These are phyloP conservation scores for Sinocyclocheilus anophthalmus DNA, from an alignment of 2,113 vertebrate species.

Conservation along the genomic window DNA sequence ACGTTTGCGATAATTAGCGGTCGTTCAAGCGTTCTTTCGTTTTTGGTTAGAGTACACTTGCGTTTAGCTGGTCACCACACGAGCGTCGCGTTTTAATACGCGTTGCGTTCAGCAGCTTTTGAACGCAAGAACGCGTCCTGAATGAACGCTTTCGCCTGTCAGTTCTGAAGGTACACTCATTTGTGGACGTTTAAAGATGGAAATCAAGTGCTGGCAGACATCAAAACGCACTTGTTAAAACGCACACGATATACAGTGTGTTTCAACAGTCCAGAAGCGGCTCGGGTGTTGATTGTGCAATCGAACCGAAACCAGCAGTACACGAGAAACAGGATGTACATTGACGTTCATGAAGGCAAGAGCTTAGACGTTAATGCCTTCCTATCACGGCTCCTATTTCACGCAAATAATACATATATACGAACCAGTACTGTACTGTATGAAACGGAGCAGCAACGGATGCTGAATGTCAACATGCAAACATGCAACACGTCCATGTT, in stretches of 20 bases:
- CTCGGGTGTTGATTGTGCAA: not conserved
- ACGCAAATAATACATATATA: not conserved
- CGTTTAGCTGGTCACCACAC: not conserved
- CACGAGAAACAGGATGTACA: constrained; percentile 16
- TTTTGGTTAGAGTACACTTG: not conserved
- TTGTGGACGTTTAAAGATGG: not conserved
- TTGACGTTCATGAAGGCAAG: not conserved
- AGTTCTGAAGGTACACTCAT: not conserved
- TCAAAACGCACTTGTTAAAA: constrained; percentile 13
- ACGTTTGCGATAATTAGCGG: too few species aligned
- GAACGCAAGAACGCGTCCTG: not conserved
- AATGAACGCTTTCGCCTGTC: not conserved
- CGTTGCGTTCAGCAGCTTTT: not conserved
- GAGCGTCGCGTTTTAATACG: not conserved
- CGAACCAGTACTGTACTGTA: not conserved
- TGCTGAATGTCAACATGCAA: constrained; percentile 13
- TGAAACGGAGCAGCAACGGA: not conserved
- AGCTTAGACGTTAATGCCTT: not conserved
- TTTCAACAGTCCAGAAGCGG: not conserved
- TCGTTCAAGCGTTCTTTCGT: not conserved
- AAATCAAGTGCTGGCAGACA: not conserved
- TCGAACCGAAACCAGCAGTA: constrained; percentile 1
- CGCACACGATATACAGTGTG: not conserved
- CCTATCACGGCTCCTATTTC: too few species aligned
- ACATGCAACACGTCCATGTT: not conserved